Conservation (phyloP, 2,888 invertebrate genomes). For the Penaeus monodon region DNA sequence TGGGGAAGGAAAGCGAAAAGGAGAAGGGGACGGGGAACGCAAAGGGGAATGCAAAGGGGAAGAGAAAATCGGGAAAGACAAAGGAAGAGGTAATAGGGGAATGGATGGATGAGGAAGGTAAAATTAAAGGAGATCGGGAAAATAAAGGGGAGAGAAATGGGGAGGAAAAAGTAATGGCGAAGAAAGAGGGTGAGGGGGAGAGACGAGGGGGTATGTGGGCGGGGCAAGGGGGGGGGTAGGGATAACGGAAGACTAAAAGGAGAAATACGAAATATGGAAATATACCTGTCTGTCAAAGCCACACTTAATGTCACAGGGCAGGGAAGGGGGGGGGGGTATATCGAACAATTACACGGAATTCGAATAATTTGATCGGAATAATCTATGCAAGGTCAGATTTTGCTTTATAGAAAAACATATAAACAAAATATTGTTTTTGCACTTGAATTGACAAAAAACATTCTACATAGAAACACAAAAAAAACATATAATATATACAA, state of each 20-base stretch:
- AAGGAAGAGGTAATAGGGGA: not conserved
- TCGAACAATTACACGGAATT: too few species aligned
- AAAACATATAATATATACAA: too few species aligned
- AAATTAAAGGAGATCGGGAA: too few species aligned
- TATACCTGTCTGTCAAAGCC: not conserved
- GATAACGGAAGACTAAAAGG: not conserved
- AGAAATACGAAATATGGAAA: not conserved
- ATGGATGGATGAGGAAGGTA: too few species aligned
- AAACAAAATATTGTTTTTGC: too few species aligned
- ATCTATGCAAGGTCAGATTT: too few species aligned
- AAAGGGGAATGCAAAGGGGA: not conserved
- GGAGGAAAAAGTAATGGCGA: not conserved
- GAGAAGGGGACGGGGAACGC: not conserved
- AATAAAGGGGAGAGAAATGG: too few species aligned
- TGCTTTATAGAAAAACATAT: too few species aligned
- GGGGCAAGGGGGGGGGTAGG: not conserved
- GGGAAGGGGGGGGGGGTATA: not conserved
- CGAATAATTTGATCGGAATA: too few species aligned
- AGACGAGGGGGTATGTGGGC: not conserved
- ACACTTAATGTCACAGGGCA: not conserved
- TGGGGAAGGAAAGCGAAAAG: not conserved
- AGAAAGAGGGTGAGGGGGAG: not conserved
- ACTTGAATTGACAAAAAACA: too few species aligned
- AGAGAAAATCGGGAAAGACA: not conserved
- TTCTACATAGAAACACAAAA: too few species aligned